Percentiles rank a stretch among this genome's conserved stretches.
These are phyloP conservation scores for Microctonus brassicae DNA, from an alignment of 2,888 invertebrate species.

Conservation along the genomic window DNA sequence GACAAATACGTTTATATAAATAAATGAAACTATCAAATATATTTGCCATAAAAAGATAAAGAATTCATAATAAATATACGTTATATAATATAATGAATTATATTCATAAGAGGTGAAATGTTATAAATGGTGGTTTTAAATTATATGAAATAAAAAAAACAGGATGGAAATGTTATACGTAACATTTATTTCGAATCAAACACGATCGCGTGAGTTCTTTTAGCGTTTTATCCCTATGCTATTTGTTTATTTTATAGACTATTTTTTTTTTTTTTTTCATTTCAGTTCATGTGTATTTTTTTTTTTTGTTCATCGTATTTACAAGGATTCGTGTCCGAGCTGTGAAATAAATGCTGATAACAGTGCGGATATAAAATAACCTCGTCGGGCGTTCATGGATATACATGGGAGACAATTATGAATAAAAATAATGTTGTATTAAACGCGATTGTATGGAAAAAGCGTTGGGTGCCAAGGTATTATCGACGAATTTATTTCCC, in stretches of 20 bases:
- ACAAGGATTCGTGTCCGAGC: background rate
- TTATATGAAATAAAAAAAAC: background rate
- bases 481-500: constrained; percentile 10
- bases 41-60: background rate
- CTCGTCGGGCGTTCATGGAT: background rate
- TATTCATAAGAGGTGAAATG: background rate
- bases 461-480: background rate
- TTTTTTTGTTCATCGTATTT: background rate
- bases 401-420: background rate
- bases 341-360: constrained; percentile 16
- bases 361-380: constrained; percentile 27
- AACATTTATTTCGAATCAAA: background rate
- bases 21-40: background rate
- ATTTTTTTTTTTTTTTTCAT: background rate
- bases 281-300: no score
- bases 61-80: background rate
- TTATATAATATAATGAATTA: background rate
- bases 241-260: background rate
- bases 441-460: no score
- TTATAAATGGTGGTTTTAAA: background rate
- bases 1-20: background rate
- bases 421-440: no score
- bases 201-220: background rate
- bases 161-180: background rate
- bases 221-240: background rate